Conservation (phyloP, 2,113 vertebrate genomes). For the Cebidichthys violaceus region DNA sequence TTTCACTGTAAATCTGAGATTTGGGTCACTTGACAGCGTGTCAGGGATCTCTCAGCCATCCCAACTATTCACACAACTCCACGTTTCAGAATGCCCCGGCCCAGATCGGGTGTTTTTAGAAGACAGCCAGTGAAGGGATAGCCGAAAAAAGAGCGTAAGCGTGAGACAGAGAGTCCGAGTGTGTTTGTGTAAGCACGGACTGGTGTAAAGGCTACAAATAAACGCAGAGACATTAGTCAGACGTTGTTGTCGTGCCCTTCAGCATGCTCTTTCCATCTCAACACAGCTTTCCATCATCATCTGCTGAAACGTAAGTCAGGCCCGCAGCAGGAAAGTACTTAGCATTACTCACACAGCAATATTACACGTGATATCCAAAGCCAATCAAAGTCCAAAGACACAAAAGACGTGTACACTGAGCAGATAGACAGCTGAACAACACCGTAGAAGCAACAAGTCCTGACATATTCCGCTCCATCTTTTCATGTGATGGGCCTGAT, state of each 20-base stretch:
- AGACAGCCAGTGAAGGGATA: conserved; percentile 18
- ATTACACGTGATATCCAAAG: conserved; percentile 31
- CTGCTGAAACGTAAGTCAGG: conserved; percentile 54
- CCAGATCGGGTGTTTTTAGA: conserved; percentile 50
- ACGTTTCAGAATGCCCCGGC: conserved; percentile 51
- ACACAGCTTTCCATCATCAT: conserved; percentile 42
- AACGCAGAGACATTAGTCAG: conserved; percentile 54
- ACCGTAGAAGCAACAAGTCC: conserved; percentile 33
- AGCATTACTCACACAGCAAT: conserved; percentile 28
- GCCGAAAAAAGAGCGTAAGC: not conserved
- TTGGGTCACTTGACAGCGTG: conserved; percentile 71
- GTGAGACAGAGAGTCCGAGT: conserved; percentile 14
- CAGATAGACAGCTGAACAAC: conserved; percentile 14
- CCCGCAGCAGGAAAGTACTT: conserved; percentile 17
- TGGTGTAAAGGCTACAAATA: conserved; percentile 50
- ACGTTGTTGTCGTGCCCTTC: conserved; percentile 42
- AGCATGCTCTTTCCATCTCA: conserved; percentile 38
- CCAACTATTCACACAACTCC: conserved; percentile 57
- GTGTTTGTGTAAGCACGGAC: conserved; percentile 35
- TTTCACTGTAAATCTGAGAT: conserved; percentile 57
- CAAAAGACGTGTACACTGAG: not conserved
- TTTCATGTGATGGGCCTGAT: conserved; percentile 8
- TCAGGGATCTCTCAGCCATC: conserved; percentile 70
- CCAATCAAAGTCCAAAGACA: conserved; percentile 16
- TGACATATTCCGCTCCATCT: conserved; percentile 18